phyloP scores from a whole-genome alignment of 2,113 vertebrate species.

The Cygnus buccinator region DNA sequence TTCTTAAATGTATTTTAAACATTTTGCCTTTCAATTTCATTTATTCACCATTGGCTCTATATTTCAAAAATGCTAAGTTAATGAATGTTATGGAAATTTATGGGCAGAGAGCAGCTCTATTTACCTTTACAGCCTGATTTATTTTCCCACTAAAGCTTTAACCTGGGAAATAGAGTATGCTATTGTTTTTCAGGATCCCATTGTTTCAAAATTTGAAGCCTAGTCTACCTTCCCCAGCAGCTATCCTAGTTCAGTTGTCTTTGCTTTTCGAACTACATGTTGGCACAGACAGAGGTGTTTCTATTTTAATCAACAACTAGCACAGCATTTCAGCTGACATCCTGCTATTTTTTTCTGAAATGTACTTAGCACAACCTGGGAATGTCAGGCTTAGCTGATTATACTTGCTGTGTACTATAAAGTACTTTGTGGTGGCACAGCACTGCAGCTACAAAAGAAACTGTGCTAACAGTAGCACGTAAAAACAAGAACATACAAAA shows the following conservation, averaged over 20 bases:
- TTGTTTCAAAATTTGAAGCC: neutral
- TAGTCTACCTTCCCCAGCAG: neutral
- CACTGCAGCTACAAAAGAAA: neutral
- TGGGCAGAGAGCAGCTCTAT: neutral
- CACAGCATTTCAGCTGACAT: neutral
- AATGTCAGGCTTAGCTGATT: neutral
- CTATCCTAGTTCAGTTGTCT: neutral
- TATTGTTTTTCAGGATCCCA: neutral
- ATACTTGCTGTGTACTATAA: neutral
- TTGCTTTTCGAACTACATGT: neutral
- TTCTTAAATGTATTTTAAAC: neutral
- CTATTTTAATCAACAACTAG: neutral
- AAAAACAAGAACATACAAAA: neutral
- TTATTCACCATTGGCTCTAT: neutral
- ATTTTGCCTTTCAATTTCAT: neutral
- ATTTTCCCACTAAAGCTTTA: neutral
- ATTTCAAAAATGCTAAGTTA: neutral
- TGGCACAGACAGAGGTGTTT: neutral
- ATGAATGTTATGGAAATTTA: neutral
- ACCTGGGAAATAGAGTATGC: neutral
- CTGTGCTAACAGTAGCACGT: neutral
- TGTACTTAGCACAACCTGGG: neutral
- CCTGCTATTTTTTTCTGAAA: neutral
- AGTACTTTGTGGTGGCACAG: neutral
- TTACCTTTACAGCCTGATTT: neutral